Base-by-base conservation (phyloP, 1,140 invertebrate species). In the Drosophila pallidifrons region DNA sequence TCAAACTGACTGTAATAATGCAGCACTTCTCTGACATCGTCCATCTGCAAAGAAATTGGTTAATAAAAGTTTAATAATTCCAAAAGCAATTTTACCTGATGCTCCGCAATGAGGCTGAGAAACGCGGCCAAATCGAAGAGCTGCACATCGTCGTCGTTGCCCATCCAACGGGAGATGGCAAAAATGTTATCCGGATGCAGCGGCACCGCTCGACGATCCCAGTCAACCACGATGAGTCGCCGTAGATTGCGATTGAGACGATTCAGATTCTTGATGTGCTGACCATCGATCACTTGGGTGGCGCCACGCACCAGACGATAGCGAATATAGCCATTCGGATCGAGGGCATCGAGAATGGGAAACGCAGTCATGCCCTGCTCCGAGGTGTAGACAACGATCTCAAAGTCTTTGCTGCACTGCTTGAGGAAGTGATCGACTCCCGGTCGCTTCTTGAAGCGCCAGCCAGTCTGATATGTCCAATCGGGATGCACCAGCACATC, bases 401-500 rank as follows among this genome's bases (percentile, higher is more conserved):
- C 99, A 94, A 98, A 99, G 74, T 97, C 93, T 11, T 98, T 97
- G 52, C 96, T 96, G 49, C 99, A 95, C 83, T 98, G 95, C 86
- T 98, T 96, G 15, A 99, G 93, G 92, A 99, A 99, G 82, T 98
- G 96, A 88, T 99, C 98, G 0, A 99, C 95, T 35, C 98, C 98
- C n/a, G 99, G 99, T 43, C 99, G 94, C 92, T 99, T 99, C 93
- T 99, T 99, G 93, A 99, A 99, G 75, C 95, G 94, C 95, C 95
- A 95, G 5, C 95, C 95, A 49, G 95, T 95, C 90, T 95, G 94
- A 75, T 95, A 95, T 2, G 98, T 99, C 99, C 99, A 99, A 93
- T 99, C 98, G 1, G 99, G 99, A 93, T 99, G 97, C 1, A 99
- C 97, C 7, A 99, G 93, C 2, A 99, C 95, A 92, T 99, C 98